Conservation (phyloP, 2,888 invertebrate species). For the Eristalinus aeneus region DNA sequence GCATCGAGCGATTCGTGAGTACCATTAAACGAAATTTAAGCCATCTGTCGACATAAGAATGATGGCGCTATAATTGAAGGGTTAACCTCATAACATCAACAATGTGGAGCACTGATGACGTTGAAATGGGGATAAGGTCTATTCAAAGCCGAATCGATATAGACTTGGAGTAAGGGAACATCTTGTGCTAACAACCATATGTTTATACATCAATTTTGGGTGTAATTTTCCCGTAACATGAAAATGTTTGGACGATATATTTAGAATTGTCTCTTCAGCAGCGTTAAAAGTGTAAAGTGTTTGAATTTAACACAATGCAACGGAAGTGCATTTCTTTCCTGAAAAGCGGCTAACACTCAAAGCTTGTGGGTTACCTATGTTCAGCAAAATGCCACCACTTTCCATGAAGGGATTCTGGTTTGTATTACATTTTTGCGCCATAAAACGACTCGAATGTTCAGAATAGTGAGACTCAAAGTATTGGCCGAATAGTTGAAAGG, state of each 20-base stretch:
- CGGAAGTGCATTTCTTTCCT: too few relatives aligned
- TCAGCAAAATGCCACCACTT: too few relatives aligned
- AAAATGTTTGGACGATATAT: neutral
- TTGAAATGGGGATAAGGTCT: neutral
- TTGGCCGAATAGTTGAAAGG: too few relatives aligned
- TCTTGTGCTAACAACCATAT: neutral
- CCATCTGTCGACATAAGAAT: constrained; percentile 50
- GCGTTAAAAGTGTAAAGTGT: too few relatives aligned
- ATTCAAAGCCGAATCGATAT: neutral
- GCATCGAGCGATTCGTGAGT: constrained; percentile 33
- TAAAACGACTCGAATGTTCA: too few relatives aligned
- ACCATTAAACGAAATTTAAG: constrained; percentile 46
- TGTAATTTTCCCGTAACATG: neutral
- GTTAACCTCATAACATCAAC: constrained; percentile 56
- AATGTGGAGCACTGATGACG: constrained; percentile 20
- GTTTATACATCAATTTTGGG: neutral
- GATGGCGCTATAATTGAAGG: constrained; percentile 61
- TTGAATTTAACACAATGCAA: too few relatives aligned
- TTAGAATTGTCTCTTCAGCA: too few relatives aligned
- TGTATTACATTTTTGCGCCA: too few relatives aligned
- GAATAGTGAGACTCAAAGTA: too few relatives aligned
- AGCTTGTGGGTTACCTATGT: too few relatives aligned
- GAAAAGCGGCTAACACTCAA: too few relatives aligned
- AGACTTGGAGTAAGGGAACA: neutral
- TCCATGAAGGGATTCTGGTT: too few relatives aligned